phyloP scores from a whole-genome alignment of 2,113 vertebrate species.

The Carettochelys insculpta region DNA sequence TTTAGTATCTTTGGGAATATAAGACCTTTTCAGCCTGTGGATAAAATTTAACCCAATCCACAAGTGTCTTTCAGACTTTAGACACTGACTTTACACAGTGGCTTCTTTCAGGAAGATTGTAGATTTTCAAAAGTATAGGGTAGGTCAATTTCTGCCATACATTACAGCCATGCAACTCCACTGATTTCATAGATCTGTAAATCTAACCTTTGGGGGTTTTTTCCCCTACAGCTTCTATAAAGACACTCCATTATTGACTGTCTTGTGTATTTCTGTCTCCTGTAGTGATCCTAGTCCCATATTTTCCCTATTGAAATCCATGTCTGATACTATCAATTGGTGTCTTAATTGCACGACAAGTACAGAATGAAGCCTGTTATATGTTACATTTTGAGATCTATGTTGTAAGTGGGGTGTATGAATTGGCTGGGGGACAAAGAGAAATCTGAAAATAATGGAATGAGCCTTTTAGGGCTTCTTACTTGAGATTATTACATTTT shows the following conservation, averaged over 20 bases:
- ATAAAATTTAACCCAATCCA: slow-evolving; percentile 33
- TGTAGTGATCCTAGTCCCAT: slow-evolving; percentile 43
- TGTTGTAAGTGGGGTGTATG: slow-evolving; percentile 13
- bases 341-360: slow-evolving; percentile 37
- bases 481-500: slow-evolving; percentile 36
- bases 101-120: slow-evolving; percentile 24
- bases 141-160: slow-evolving; percentile 4
- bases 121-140: slow-evolving; percentile 3
- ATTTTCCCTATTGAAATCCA: slow-evolving; percentile 34
- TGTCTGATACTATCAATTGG: slow-evolving; percentile 10
- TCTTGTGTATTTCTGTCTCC: slow-evolving; percentile 33
- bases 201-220: slow-evolving; percentile 27
- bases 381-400: not conserved
- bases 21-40: slow-evolving; percentile 6
- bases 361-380: not conserved
- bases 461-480: slow-evolving; percentile 2
- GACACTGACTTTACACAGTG: not conserved
- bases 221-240: slow-evolving; percentile 59
- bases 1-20: slow-evolving; percentile 28
- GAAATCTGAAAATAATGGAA: slow-evolving; percentile 44
- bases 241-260: slow-evolving; percentile 14
- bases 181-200: slow-evolving; percentile 44
- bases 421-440: slow-evolving; percentile 1
- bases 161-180: slow-evolving; percentile 26
- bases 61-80: slow-evolving; percentile 21